These are phyloP conservation scores for Rhynchotus rufescens DNA, from an alignment of 2,797 vertebrate genomes.

Conservation along the genomic window DNA sequence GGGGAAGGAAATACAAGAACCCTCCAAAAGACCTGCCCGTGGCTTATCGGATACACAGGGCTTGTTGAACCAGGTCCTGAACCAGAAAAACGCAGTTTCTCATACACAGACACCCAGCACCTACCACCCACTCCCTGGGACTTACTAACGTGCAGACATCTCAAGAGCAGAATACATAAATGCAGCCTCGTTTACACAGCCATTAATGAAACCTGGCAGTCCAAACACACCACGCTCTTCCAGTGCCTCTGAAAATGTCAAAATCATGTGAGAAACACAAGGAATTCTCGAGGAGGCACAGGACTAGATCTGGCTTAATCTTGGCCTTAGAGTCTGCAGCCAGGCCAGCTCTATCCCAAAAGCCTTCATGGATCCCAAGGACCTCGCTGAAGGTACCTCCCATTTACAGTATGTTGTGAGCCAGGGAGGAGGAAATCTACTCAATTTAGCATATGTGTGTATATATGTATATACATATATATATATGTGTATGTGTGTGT, in stretches of 20 bases:
- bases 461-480: too few relatives aligned
- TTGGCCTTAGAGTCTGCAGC: accelerated
- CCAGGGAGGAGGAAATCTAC: background rate
- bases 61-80: background rate
- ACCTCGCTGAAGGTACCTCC: background rate
- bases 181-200: too few relatives aligned
- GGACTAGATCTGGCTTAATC: background rate
- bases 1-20: background rate
- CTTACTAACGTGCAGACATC: background rate
- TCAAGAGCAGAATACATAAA: background rate
- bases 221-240: background rate
- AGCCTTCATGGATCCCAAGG: background rate
- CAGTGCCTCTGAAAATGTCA: background rate
- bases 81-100: background rate
- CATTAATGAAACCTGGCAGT: background rate
- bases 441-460: background rate
- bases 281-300: background rate
- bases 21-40: accelerated
- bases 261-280: background rate
- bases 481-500: background rate
- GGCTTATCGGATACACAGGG: too few relatives aligned
- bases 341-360: background rate
- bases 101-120: background rate
- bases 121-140: background rate
- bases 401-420: background rate